Base-by-base conservation (phyloP, 2,113 vertebrate genomes). In the Campylomormyrus tamandua region DNA sequence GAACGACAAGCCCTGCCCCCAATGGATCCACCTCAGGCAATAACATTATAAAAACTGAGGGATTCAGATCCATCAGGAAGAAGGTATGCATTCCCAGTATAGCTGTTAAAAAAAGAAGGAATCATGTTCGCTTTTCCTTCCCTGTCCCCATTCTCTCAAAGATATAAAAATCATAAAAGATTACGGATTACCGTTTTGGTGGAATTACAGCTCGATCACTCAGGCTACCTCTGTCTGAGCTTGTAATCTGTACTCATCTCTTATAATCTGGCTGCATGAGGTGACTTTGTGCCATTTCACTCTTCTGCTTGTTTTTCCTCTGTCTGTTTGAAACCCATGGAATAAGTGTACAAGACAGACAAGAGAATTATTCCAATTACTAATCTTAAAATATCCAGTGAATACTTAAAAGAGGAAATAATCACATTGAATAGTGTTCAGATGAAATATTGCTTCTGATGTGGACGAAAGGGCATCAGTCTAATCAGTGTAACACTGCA, bases 201-300 rank as follows among this genome's bases (percentile, higher is more conserved):
- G 90, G 93, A 93, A 94, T 94, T 91, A 95, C 92, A 87, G 90
- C 87, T 88, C 90, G 90, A 93, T 53, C 85, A 92, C 90, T 84
- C 89, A 87, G 90, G 90, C 83, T 92, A 91, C 93, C 93, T 94
- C 84, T 91, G 90, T 62, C 91, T 93, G 92, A 90, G 88, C 91
- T 58, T 83, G 89, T 94, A 95, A 95, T 95, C 95, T 93, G 87
- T 24, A 88, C 90, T 93, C 91, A 93, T 94, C 94, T 93, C 83
- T 88, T 93, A 92, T 92, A 92, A 93, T 94, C 93, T 93, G 89
- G 92, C 93, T 91, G 91, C 92, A 91, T 93, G 91, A 92, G 94
- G 92, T 92, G 93, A 93, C 88, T 92, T 93, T 94, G 87, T 90
- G 90, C 93, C 92, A 91, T 92, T 46, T 83, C 42, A 87, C 77